Evolutionary conservation across 2,113 vertebrate genomes (phyloP).

Genomic region (Bubo blakistoni): DNA sequence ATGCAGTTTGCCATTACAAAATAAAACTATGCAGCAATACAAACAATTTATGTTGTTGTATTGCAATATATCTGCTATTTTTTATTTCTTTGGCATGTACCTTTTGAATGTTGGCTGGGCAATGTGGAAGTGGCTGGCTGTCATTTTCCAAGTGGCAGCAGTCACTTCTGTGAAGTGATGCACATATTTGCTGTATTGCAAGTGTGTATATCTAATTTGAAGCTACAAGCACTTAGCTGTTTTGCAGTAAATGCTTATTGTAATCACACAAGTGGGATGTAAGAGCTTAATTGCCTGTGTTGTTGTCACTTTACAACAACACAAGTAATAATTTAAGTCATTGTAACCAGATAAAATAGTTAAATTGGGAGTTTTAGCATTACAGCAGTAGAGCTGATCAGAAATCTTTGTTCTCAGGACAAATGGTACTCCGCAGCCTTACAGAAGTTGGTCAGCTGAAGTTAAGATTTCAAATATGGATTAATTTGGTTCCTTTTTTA

Average conservation of each 20-base stretch:
- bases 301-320: neutral
- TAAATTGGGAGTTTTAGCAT: neutral
- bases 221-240: neutral
- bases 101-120: neutral
- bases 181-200: neutral
- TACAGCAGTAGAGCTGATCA: neutral
- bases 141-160: neutral
- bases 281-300: neutral
- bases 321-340: neutral
- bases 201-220: neutral
- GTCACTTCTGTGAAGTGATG: neutral
- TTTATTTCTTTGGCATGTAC: neutral
- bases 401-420: neutral
- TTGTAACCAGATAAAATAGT: neutral
- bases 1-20: neutral
- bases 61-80: neutral
- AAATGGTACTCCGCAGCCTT: neutral
- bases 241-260: neutral
- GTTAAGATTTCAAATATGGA: neutral
- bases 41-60: neutral
- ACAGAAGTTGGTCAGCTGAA: neutral
- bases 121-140: neutral
- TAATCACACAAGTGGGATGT: neutral
- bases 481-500: neutral
- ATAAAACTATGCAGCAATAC: neutral